Percentiles rank a stretch among this genome's conserved stretches.
Conservation (phyloP, 2,888 invertebrate genomes). For the Nephrotoma flavescens region DNA sequence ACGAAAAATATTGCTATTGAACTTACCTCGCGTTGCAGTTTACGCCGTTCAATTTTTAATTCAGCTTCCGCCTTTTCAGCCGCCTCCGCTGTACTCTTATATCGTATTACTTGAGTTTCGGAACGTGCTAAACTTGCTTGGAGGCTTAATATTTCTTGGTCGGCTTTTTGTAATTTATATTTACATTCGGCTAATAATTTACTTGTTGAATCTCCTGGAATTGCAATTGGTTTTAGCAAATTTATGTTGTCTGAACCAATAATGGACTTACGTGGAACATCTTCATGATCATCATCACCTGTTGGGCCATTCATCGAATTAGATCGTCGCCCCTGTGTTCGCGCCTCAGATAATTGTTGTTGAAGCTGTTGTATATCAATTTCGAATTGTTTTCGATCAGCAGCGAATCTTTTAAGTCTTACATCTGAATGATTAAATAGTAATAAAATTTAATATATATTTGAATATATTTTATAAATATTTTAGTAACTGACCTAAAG, state of each 20-base stretch:
- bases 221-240: conserved; percentile 3
- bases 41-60: conserved; percentile 84
- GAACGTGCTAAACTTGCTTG: conserved; percentile 89
- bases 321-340: conserved; percentile 37
- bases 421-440: conserved; percentile 49
- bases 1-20: background rate
- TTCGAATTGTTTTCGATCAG: conserved; percentile 68
- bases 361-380: conserved; percentile 80
- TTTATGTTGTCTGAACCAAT: background rate
- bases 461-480: conserved; percentile 6
- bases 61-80: conserved; percentile 92
- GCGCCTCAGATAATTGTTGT: conserved; percentile 81
- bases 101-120: conserved; percentile 90
- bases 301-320: conserved; percentile 47
- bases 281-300: conserved; percentile 48
- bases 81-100: conserved; percentile 80
- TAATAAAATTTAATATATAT: conserved; percentile 4
- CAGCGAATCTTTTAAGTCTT: conserved; percentile 73
- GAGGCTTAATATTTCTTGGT: conserved; percentile 91
- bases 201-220: conserved; percentile 68
- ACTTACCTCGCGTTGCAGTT: conserved; percentile 83
- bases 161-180: conserved; percentile 90
- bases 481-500: conserved; percentile 22
- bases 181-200: conserved; percentile 87
- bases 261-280: conserved; percentile 45